Percentiles rank a stretch among this genome's conserved stretches.
Conservation (phyloP, 92 coral and sea anemone species). For the Actinostola sp. region DNA sequence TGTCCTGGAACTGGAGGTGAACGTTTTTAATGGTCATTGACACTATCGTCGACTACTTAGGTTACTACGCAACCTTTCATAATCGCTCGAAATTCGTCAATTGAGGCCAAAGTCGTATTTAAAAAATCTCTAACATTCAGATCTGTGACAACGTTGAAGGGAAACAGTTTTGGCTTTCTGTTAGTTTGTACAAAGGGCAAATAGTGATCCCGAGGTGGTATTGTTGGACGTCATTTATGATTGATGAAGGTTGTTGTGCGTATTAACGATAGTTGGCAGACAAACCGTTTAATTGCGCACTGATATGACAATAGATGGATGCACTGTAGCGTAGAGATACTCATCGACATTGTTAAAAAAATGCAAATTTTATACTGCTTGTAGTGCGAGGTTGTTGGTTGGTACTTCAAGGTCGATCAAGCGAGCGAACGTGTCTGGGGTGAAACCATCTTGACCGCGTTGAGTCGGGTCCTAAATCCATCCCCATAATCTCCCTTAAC, state of each 20-base stretch:
- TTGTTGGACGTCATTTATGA: conserved; percentile 17
- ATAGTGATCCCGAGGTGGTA: neutral
- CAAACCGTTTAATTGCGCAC: conserved; percentile 9
- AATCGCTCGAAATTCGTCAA: conserved; percentile 8
- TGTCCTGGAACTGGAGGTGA: conserved; percentile 24
- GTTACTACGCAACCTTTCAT: neutral
- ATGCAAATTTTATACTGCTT: conserved; percentile 12
- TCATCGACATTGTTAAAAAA: neutral
- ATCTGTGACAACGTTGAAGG: no score
- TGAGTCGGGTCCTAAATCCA: no score
- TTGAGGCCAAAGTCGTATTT: neutral
- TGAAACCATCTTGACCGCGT: no score
- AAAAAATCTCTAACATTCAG: neutral
- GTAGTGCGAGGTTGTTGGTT: no score
- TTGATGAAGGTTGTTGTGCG: conserved; percentile 21
- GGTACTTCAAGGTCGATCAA: no score
- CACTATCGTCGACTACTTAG: conserved; percentile 12
- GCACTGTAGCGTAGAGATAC: neutral
- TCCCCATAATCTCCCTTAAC: no score
- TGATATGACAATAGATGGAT: conserved; percentile 11
- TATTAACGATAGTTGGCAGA: conserved; percentile 32
- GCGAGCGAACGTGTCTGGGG: no score
- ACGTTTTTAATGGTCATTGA: conserved; percentile 29
- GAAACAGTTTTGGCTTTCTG: conserved; percentile 3
- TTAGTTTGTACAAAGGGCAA: conserved; percentile 11